Conservation (phyloP, 2,888 invertebrate genomes). For the Stegophylla sp. region DNA sequence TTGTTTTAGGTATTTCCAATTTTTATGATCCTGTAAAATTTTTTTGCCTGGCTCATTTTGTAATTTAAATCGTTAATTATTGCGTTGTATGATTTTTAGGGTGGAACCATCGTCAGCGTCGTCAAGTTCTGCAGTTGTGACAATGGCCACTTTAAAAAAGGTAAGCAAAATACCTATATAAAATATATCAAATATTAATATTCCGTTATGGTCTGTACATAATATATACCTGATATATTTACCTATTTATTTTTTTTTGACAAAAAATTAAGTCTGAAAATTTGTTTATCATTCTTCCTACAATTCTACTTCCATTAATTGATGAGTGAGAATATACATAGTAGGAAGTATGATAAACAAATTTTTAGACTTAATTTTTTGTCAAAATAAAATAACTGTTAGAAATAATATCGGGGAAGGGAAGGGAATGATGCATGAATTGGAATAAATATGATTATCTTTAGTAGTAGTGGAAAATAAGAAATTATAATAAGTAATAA, state of each 20-base stretch:
- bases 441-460: conserved; percentile 5
- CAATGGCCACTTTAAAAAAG: conserved; percentile 62
- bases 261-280: neutral
- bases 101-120: conserved; percentile 45
- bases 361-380: neutral
- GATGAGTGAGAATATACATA: neutral
- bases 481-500: conserved; percentile 33
- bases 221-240: neutral
- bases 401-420: neutral
- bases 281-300: neutral
- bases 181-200: conserved; percentile 1
- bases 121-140: conserved; percentile 61
- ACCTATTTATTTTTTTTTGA: neutral
- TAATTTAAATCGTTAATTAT: no score
- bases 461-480: conserved; percentile 17
- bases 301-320: no score
- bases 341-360: neutral
- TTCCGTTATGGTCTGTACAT: neutral
- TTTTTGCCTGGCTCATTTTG: no score
- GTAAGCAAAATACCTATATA: conserved; percentile 53
- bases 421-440: neutral
- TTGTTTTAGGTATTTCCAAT: no score
- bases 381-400: neutral
- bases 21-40: no score
- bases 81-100: conserved; percentile 21